Percentiles rank a stretch among this genome's conserved stretches.
phyloP scores from a whole-genome alignment of 1,140 invertebrate species.

The Pteromalus puparum region DNA sequence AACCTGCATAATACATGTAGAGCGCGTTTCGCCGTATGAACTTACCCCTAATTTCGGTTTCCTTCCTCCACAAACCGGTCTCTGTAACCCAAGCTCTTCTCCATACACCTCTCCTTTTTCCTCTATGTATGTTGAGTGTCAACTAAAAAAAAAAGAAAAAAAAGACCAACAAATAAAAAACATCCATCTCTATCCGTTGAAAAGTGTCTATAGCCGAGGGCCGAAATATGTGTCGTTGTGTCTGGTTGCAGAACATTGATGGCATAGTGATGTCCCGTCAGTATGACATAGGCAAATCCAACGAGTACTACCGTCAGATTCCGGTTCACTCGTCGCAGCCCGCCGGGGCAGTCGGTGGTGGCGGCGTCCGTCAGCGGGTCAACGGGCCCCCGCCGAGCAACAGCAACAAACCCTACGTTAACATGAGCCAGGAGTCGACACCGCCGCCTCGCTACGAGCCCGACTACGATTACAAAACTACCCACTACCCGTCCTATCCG shows the following conservation, averaged over 20 bases:
- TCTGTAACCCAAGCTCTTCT: not conserved
- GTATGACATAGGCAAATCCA: constrained; percentile 73
- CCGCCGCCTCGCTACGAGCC: constrained; percentile 60
- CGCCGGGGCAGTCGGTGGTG: constrained; percentile 53
- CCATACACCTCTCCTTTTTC: not conserved
- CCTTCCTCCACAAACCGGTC: not conserved
- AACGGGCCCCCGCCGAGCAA: constrained; percentile 52
- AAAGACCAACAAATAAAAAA: constrained; percentile 38
- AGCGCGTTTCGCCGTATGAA: constrained; percentile 8
- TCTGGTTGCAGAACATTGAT: constrained; percentile 77
- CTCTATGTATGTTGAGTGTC: constrained; percentile 23
- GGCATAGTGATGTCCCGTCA: constrained; percentile 75
- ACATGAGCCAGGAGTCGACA: constrained; percentile 64
- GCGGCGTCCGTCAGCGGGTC: not conserved
- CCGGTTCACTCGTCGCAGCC: constrained; percentile 65
- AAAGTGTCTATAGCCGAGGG: constrained; percentile 70
- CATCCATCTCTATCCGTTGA: constrained; percentile 41
- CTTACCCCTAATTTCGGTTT: constrained; percentile 31
- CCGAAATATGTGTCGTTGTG: constrained; percentile 72
- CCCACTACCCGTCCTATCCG: constrained; percentile 73
- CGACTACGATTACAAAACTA: constrained; percentile 74
- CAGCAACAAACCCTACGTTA: constrained; percentile 70
- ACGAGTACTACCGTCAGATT: constrained; percentile 73
- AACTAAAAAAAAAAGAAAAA: constrained; percentile 7
- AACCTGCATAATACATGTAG: not conserved